Evolutionary conservation across 2,888 invertebrate species (phyloP).

Genomic region (Eupithecia pulchellata): DNA sequence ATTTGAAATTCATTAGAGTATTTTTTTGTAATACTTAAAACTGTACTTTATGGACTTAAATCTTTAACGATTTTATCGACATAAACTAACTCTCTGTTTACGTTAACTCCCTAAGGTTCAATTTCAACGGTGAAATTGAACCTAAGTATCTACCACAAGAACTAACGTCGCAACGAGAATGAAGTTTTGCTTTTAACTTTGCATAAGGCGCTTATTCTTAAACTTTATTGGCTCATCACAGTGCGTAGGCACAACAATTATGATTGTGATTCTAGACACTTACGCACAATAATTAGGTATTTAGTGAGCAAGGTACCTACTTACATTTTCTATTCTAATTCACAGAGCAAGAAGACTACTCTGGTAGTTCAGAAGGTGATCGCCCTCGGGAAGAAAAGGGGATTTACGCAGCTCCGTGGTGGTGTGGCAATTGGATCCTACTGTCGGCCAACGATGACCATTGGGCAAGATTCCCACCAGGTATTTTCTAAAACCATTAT

Average conservation of each 20-base stretch:
- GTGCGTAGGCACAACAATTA: not conserved
- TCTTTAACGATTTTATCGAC: not conserved
- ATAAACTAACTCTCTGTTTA: not conserved
- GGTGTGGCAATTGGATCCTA: constrained; percentile 90
- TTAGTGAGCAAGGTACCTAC: not conserved
- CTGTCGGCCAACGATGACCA: constrained; percentile 76
- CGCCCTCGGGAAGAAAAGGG: constrained; percentile 87
- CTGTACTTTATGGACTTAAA: not conserved
- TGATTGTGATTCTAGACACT: not conserved
- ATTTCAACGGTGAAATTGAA: too few relatives aligned
- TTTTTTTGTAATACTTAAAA: not conserved
- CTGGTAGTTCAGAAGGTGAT: constrained; percentile 79
- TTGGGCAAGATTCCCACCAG: constrained; percentile 79
- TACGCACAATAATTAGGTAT: not conserved
- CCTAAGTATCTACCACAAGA: not conserved
- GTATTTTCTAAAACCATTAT: constrained; percentile 46
- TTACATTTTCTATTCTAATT: not conserved
- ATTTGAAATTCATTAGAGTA: not conserved
- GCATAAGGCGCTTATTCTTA: not conserved
- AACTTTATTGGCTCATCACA: not conserved
- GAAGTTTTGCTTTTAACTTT: not conserved
- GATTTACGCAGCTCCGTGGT: constrained; percentile 92
- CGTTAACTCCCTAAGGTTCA: too few relatives aligned
- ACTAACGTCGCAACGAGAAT: not conserved
- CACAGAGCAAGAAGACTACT: constrained; percentile 84